These are phyloP conservation scores for Falco naumanni DNA, from an alignment of 2,797 vertebrate species.

Conservation along the genomic window DNA sequence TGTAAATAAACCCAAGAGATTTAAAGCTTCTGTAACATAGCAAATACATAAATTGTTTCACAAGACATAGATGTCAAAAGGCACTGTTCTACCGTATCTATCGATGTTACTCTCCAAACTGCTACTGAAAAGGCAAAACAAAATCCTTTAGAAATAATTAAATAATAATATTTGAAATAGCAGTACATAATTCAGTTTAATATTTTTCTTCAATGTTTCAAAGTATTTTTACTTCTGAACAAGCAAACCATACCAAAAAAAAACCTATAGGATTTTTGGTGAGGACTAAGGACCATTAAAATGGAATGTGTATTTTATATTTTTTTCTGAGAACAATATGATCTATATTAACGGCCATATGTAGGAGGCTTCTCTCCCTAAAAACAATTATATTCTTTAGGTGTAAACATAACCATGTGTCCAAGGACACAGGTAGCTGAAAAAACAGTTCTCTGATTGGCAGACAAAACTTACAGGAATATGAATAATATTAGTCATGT, in stretches of 20 bases:
- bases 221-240: background rate
- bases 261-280: background rate
- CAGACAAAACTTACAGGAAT: slow-evolving; percentile 44
- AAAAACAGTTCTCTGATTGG: slow-evolving; percentile 15
- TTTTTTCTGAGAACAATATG: slow-evolving; percentile 4
- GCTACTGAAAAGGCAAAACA: background rate
- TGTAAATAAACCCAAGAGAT: slow-evolving; percentile 51
- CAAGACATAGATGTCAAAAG: slow-evolving; percentile 26
- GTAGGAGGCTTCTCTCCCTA: background rate
- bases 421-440: background rate
- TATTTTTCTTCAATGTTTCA: background rate
- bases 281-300: background rate
- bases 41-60: slow-evolving; percentile 10
- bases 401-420: background rate
- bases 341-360: slow-evolving; percentile 8
- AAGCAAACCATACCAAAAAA: background rate
- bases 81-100: background rate
- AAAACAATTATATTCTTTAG: background rate
- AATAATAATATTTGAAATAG: background rate
- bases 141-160: background rate
- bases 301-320: background rate
- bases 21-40: slow-evolving; percentile 29
- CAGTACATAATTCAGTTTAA: background rate
- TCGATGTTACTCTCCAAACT: background rate
- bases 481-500: slow-evolving; percentile 38